phyloP scores from a whole-genome alignment of 2,797 vertebrate species.

The Trichosurus vulpecula region DNA sequence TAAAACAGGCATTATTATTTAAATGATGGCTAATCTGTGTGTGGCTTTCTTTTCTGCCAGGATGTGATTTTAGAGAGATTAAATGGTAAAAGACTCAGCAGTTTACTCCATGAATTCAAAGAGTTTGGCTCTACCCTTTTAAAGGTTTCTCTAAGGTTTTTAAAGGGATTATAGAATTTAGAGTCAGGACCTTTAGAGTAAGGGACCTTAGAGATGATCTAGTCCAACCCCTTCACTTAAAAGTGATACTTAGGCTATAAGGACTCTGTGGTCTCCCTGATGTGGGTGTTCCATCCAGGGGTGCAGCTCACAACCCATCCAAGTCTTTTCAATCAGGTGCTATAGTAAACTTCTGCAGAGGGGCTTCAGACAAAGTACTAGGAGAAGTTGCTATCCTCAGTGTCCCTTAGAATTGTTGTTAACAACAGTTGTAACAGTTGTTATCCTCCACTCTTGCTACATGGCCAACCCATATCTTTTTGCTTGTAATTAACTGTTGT shows the following conservation, averaged over 20 bases:
- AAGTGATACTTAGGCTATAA: background rate
- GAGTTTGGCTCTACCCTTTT: background rate
- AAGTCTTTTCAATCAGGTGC: background rate
- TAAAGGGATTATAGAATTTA: background rate
- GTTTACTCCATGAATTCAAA: background rate
- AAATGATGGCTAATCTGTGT: background rate
- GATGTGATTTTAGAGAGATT: background rate
- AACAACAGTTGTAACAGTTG: too few species aligned
- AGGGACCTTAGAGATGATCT: background rate
- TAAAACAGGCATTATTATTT: background rate
- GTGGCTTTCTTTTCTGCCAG: constrained; percentile 2
- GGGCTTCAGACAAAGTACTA: background rate
- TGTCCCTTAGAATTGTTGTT: background rate
- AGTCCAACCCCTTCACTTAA: background rate
- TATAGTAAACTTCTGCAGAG: background rate
- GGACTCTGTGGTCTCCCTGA: background rate
- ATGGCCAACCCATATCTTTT: background rate
- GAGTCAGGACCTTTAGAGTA: too few species aligned
- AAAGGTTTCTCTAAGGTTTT: background rate
- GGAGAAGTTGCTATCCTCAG: background rate
- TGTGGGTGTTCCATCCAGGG: background rate
- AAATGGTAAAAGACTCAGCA: constrained; percentile 8
- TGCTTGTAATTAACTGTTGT: background rate
- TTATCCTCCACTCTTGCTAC: background rate
- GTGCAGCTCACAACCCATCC: background rate